Percentiles rank a stretch among this genome's conserved stretches.
Evolutionary conservation across 2,797 vertebrate genomes (phyloP).

Genomic region (Menidia menidia): DNA sequence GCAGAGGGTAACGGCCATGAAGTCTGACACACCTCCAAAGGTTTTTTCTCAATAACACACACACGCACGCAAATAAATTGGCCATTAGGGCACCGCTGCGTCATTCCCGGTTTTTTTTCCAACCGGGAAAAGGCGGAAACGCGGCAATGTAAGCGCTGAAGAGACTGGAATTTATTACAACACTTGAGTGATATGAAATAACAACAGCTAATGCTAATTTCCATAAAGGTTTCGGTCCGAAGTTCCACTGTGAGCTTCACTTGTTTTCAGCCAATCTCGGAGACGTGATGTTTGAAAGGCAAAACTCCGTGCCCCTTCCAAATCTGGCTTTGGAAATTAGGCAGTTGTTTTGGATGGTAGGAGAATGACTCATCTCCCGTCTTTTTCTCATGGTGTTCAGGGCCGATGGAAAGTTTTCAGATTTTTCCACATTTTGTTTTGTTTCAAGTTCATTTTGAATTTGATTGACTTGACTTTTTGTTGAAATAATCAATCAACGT

Average conservation of each 20-base stretch:
- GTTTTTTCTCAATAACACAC: conserved; percentile 7
- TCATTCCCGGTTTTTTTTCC: conserved; percentile 51
- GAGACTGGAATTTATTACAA: conserved; percentile 52
- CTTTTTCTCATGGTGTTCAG: conserved; percentile 9
- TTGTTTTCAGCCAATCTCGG: conserved; percentile 16
- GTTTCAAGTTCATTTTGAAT: conserved; percentile 4
- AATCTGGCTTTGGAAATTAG: neutral
- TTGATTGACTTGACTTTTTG: neutral
- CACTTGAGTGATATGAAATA: conserved; percentile 50
- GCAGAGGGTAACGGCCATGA: conserved; percentile 43
- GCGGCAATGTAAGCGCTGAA: conserved; percentile 17
- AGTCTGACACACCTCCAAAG: conserved; percentile 38
- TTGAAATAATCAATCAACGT: neutral
- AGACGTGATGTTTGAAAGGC: conserved; percentile 27
- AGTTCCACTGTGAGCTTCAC: conserved; percentile 48
- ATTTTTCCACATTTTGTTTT: conserved; percentile 1
- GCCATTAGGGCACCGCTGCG: conserved; percentile 19
- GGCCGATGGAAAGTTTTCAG: neutral
- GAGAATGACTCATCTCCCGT: conserved; percentile 5
- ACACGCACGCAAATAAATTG: conserved; percentile 16
- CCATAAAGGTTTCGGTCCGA: conserved; percentile 34
- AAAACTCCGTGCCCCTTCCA: neutral
- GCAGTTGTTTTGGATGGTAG: conserved; percentile 11
- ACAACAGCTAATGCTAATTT: conserved; percentile 52
- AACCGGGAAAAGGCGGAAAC: conserved; percentile 21